These are phyloP conservation scores for Poliocrania exsul DNA, from an alignment of 2,797 vertebrate species.

Conservation along the genomic window DNA sequence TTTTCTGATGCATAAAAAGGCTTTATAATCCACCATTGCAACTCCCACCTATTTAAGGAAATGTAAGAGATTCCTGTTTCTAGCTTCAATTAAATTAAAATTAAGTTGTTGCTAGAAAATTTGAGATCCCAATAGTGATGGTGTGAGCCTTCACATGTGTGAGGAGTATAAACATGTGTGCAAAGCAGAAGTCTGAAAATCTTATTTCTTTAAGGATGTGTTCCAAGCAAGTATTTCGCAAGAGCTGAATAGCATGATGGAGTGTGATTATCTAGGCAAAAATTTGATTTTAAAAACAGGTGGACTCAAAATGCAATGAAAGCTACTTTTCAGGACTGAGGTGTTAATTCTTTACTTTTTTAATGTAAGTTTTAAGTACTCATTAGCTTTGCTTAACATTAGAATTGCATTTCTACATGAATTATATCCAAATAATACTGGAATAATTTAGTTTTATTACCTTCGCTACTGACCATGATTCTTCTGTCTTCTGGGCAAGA, in stretches of 20 bases:
- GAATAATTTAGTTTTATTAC: neutral
- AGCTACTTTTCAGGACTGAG: neutral
- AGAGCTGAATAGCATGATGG: neutral
- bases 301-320: neutral
- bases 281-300: neutral
- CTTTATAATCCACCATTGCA: neutral
- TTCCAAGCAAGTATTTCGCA: neutral
- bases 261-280: neutral
- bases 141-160: fast-evolving
- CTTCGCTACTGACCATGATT: neutral
- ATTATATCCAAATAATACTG: neutral
- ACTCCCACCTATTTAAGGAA: neutral
- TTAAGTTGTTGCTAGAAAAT: neutral
- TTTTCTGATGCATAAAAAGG: neutral
- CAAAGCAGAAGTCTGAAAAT: neutral
- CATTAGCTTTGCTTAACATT: neutral
- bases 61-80: neutral
- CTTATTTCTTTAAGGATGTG: neutral
- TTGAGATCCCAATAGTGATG: neutral
- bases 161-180: neutral
- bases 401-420: neutral
- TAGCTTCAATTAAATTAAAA: neutral
- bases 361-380: neutral
- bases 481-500: neutral
- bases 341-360: fast-evolving